Conservation (phyloP, 2,113 vertebrate genomes). For the Tupaia chinensis region DNA sequence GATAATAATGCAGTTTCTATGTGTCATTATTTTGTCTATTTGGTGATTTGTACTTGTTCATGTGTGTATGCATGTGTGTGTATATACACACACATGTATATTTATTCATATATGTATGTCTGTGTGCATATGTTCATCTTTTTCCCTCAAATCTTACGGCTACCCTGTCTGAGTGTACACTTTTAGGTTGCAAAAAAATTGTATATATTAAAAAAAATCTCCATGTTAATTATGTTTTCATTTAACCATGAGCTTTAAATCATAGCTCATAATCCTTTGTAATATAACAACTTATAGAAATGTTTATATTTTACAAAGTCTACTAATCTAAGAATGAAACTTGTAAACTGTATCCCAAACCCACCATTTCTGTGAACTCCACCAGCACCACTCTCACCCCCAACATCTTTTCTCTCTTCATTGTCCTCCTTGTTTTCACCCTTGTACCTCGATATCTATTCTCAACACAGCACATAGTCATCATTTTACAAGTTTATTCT, state of each 20-base stretch:
- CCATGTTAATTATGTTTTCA: background rate
- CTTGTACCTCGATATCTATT: background rate
- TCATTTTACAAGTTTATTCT: background rate
- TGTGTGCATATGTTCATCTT: background rate
- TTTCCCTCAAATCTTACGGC: background rate
- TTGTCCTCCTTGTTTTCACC: background rate
- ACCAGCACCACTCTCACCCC: background rate
- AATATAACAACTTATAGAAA: background rate
- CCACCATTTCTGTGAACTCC: background rate
- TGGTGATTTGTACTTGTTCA: background rate
- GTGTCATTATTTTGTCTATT: background rate
- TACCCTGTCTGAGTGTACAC: background rate
- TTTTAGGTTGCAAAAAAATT: conserved; percentile 28
- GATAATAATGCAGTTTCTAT: background rate
- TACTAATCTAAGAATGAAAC: background rate
- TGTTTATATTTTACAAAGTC: background rate
- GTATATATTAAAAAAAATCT: conserved; percentile 38
- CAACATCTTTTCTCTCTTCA: background rate
- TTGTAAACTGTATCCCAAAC: background rate
- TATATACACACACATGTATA: background rate
- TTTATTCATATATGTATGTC: background rate
- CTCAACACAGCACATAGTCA: background rate
- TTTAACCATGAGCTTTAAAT: background rate
- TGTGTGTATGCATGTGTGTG: background rate
- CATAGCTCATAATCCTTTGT: background rate